Evolutionary conservation across 1,140 invertebrate species (phyloP), one percentile per base, ranked within the genome.

Genomic region (Drosophila novamexicana): DNA sequence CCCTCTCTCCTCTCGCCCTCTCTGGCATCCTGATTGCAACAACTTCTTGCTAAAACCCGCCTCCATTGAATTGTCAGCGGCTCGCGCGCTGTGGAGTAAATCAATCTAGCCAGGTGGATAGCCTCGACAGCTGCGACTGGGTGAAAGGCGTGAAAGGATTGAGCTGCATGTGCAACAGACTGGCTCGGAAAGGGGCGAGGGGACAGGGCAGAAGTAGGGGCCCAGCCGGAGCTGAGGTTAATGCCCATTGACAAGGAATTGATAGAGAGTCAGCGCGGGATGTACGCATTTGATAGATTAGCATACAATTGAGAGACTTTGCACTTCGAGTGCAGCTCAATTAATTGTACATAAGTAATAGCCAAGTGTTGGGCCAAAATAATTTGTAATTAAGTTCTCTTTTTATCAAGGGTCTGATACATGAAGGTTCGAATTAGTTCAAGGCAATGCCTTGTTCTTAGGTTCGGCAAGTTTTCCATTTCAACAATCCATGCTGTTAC

Each of bases 71-170:
- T 78, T 84, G 62, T 70, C 68, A 57, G 65, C 36, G 65, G 71
- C 69, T 59, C 54, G 45, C 22, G 45, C 50, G 39, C 59, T 53
- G 65, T 64, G 45, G 49, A 79, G 74, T 77, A 74, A 75, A 83
- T 80, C 81, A 85, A 85, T 88, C 83, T 77, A 5, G 56, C 57
- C 58, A 57, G 69, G 65, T 59, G 36, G 42, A 69, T 42, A 54
- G 53, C 37, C 6, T 16, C 70, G 42, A 52, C 81, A 85, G 81
- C 81, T 81, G 75, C 58, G 47, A 59, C 32, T 67, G 71, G 77
- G 82, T 86, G 83, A 89, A 89, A 89, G 84, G 84, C 77, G 84
- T 89, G 84, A 89, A 89, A 81, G 85, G 85, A 89, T 81, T 86
- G 70, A 52, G 63, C 50, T 65, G 66, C 57, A 37, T 18, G 54